Conservation (phyloP, 2,113 vertebrate genomes). For the Urocolius indicus region DNA sequence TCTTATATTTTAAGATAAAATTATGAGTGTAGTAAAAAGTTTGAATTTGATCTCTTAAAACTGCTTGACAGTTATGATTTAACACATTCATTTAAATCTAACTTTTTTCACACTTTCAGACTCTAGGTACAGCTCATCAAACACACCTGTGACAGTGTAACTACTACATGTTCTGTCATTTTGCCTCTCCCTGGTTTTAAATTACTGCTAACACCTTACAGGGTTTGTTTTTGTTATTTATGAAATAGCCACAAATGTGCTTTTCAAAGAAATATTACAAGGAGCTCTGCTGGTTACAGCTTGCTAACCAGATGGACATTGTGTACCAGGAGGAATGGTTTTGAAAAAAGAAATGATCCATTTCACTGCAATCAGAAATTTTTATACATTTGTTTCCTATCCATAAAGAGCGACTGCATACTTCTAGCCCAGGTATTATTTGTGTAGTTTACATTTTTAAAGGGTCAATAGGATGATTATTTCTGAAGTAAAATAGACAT, state of each 20-base stretch:
- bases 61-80: not conserved
- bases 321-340: not conserved
- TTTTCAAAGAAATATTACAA: not conserved
- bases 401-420: not conserved
- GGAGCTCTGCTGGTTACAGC: not conserved
- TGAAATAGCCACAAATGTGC: not conserved
- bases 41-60: not conserved
- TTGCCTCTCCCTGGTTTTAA: not conserved
- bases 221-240: not conserved
- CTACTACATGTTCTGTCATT: not conserved
- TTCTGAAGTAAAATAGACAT: not conserved
- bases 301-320: not conserved
- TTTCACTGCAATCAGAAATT: not conserved
- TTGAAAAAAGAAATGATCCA: not conserved
- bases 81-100: not conserved
- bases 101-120: not conserved
- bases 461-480: not conserved
- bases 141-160: not conserved
- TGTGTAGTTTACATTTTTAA: not conserved
- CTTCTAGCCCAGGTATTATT: not conserved
- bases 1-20: not conserved
- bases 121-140: not conserved
- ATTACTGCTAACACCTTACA: not conserved
- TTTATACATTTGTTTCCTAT: not conserved
- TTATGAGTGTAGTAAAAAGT: not conserved